Evolutionary conservation across 1,140 invertebrate species (phyloP), one percentile per base, ranked within the genome.

Genomic region (Halyomorpha halys): DNA sequence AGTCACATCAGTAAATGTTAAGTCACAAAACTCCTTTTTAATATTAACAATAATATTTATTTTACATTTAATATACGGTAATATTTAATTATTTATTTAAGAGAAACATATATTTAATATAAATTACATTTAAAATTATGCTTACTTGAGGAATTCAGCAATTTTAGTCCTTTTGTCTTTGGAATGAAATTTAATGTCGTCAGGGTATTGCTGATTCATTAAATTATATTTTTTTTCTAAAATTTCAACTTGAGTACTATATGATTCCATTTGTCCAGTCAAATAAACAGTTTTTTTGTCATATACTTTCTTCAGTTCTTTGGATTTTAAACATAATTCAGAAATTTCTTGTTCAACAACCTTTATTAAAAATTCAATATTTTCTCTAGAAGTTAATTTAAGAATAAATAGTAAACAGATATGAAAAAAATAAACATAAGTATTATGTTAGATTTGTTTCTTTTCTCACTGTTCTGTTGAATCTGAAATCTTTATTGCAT

Each of bases 281-380:
- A 56, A 27, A 21, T 23, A 23, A 56, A 23, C 14, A 23, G 27
- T 56, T 27, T 56, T 23, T 16, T 15, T 25, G 23, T 56, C 23
- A 56, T 23, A 25, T 3, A 4, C 23, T 15, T 25, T 56, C 23
- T 56, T 56, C 4, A 16, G 18, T 11, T 3, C 23, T 56, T 56
- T 56, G 15, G 53, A 56, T 23, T 56, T 21, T n/a, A 56, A 23
- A 56, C 53, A 56, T 23, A 56, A 25, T 21, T 56, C 53, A 56
- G 53, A 19, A 23, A 56, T 56, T 56, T 56, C 53, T 56, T 56
- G 53, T 5, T 56, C 23, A 4, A 56, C 14, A 25, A 56, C 23
- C 5, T 56, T 25, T 23, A 56, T 56, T 13, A 56, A 21, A 11
- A 23, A 23, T 56, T 6, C 53, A 23, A 25, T 25, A 23, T 23